phyloP scores from a whole-genome alignment of 2,888 invertebrate species.

The Drosophila flavopinicola region DNA sequence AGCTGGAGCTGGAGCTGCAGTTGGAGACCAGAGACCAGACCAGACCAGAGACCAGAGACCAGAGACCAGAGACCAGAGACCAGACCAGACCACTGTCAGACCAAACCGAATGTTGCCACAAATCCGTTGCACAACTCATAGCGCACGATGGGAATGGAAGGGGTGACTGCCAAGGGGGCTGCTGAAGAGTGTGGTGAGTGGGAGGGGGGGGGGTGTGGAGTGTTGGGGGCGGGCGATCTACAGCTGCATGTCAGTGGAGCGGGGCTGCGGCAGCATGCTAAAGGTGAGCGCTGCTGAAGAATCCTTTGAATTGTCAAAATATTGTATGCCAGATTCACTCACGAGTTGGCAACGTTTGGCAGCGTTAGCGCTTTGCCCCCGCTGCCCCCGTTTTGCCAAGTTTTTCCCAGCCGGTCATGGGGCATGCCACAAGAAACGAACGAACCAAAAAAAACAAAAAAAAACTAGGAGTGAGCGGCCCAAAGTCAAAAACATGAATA shows the following conservation, averaged over 20 bases:
- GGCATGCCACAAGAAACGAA: slow-evolving; percentile 50
- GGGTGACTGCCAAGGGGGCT: no score
- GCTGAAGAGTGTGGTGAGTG: not conserved
- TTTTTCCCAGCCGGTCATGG: slow-evolving; percentile 66
- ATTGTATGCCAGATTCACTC: slow-evolving; percentile 78
- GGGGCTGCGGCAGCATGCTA: slow-evolving; percentile 32
- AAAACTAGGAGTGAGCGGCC: slow-evolving; percentile 56
- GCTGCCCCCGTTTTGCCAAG: slow-evolving; percentile 27
- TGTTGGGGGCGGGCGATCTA: slow-evolving; percentile 30
- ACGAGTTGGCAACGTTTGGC: slow-evolving; percentile 60
- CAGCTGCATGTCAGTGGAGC: slow-evolving; percentile 49
- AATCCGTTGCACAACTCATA: slow-evolving; percentile 64
- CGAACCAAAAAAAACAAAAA: not conserved
- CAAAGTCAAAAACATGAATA: slow-evolving; percentile 58
- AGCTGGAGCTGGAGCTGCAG: slow-evolving; percentile 8
- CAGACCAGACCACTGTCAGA: slow-evolving; percentile 15
- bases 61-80: slow-evolving; percentile 10
- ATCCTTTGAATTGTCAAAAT: slow-evolving; percentile 81
- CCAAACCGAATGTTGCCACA: slow-evolving; percentile 39
- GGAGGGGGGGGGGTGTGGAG: not conserved
- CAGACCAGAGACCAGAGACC: slow-evolving; percentile 18
- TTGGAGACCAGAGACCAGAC: slow-evolving; percentile 11
- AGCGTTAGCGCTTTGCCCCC: slow-evolving; percentile 14
- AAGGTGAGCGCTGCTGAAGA: slow-evolving; percentile 68
- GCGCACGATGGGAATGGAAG: slow-evolving; percentile 46